Percentiles rank a stretch among this genome's conserved stretches.
These are phyloP conservation scores for Steatornis caripensis DNA, from an alignment of 2,113 vertebrate species.

Conservation along the genomic window DNA sequence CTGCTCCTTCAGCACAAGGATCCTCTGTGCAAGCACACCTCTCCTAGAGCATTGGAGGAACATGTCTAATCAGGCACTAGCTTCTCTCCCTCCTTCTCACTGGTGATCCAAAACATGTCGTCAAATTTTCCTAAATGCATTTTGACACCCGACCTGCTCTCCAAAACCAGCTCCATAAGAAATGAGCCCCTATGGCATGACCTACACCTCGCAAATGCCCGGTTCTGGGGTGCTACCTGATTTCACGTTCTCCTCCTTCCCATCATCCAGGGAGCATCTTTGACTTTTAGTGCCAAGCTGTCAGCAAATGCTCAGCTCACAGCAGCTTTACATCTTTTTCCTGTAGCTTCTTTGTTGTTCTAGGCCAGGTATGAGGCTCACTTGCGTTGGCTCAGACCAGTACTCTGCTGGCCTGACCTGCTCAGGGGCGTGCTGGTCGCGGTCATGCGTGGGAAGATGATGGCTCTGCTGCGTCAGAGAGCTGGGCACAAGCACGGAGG, in stretches of 20 bases:
- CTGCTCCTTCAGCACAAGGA: neutral
- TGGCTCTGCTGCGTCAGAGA: neutral
- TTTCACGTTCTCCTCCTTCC: neutral
- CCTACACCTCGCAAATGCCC: neutral
- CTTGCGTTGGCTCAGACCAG: neutral
- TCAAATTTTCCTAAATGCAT: neutral
- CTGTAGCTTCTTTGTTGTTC: neutral
- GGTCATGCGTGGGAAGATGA: fast-evolving
- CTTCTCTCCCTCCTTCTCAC: neutral
- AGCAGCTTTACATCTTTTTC: neutral
- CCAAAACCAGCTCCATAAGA: neutral
- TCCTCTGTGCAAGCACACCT: neutral
- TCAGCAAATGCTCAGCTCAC: neutral
- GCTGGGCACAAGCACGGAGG: neutral
- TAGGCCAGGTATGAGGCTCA: neutral
- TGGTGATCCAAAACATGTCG: neutral
- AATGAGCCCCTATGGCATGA: neutral
- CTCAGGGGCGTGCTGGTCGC: neutral
- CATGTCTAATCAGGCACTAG: neutral
- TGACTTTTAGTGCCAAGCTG: neutral
- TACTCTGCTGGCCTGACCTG: neutral
- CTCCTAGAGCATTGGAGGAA: neutral
- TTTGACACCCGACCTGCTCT: neutral
- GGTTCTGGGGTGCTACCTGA: neutral
- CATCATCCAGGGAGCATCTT: neutral